Percentiles rank a stretch among this genome's conserved stretches.
These are phyloP conservation scores for Halcyon chelicuti DNA, from an alignment of 2,797 vertebrate species.

Conservation along the genomic window DNA sequence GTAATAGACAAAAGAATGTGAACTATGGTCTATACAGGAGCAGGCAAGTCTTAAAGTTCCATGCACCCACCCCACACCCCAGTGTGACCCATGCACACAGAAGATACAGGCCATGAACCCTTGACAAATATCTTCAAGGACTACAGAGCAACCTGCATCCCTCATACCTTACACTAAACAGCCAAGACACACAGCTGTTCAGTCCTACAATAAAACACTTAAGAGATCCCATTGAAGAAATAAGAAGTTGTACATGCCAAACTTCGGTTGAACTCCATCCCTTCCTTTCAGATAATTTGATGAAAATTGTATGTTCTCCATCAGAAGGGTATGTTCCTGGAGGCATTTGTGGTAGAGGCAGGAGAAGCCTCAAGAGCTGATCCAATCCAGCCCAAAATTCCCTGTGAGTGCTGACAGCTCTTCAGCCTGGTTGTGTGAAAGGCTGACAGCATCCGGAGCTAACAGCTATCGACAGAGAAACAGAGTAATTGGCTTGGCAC, in stretches of 20 bases:
- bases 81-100: rapidly evolving
- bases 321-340: background rate
- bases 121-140: background rate
- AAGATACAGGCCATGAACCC: background rate
- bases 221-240: background rate
- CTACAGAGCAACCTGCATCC: background rate
- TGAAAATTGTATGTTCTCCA: background rate
- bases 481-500: background rate
- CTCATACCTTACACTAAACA: background rate
- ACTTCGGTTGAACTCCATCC: background rate
- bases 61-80: rapidly evolving
- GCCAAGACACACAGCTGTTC: background rate
- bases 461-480: background rate
- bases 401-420: background rate
- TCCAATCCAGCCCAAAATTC: background rate
- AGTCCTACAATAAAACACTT: background rate
- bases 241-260: background rate
- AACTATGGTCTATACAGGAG: background rate
- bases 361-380: background rate
- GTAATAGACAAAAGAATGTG: background rate
- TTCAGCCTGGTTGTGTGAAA: background rate
- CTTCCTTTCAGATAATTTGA: background rate
- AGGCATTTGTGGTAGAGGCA: background rate
- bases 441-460: background rate
- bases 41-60: background rate